Evolutionary conservation across 1,140 invertebrate genomes (phyloP).

Genomic region (Conus ventricosus): DNA sequence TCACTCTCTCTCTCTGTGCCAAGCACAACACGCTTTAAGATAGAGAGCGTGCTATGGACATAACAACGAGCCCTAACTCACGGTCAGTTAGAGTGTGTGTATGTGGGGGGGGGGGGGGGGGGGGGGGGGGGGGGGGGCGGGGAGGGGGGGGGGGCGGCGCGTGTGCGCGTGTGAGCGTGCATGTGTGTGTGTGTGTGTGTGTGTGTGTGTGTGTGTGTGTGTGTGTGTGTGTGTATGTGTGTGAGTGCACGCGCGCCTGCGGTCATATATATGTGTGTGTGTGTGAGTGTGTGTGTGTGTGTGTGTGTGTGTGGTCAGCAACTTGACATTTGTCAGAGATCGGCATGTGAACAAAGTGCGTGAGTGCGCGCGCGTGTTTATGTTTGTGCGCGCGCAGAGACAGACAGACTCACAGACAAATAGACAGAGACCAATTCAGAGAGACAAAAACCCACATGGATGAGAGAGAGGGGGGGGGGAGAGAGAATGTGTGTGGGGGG

Average conservation of each 20-base stretch:
- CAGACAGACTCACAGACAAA: background rate
- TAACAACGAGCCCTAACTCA: too few species aligned
- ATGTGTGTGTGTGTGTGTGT: constrained; percentile 4
- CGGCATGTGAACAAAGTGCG: background rate
- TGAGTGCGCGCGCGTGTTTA: constrained; percentile 17
- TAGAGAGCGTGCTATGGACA: too few species aligned
- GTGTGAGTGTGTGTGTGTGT: constrained; percentile 9
- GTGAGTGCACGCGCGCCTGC: background rate
- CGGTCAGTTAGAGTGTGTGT: background rate
- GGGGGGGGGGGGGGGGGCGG: background rate
- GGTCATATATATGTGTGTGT: background rate
- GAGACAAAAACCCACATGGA: too few species aligned
- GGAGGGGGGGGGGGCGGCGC: background rate
- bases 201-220: background rate
- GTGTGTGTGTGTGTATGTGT: background rate
- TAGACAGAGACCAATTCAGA: background rate
- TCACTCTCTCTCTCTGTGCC: too few species aligned
- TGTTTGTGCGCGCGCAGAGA: background rate
- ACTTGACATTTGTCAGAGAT: too few species aligned
- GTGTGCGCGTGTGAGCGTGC: background rate
- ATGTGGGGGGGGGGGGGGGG: background rate
- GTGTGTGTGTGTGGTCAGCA: background rate
- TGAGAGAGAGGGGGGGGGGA: too few species aligned
- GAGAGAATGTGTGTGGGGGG: too few species aligned
- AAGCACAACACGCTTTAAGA: too few species aligned